These are phyloP conservation scores for Brachypalpus laphriformis DNA, from an alignment of 2,888 invertebrate genomes.

Conservation along the genomic window DNA sequence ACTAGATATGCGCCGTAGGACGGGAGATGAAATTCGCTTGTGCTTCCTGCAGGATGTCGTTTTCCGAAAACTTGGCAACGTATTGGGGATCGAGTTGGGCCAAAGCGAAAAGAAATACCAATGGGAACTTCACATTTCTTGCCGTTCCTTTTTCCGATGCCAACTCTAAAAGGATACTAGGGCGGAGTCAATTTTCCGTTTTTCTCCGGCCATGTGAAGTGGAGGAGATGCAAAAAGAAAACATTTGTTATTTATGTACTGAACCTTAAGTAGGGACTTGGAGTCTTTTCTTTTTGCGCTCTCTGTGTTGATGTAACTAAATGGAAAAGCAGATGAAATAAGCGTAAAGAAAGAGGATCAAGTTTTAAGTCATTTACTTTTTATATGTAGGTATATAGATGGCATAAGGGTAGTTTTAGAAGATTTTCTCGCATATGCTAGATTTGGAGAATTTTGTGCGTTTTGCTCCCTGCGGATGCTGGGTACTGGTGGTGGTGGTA, in stretches of 20 bases:
- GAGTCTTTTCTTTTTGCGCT: slow-evolving; percentile 47
- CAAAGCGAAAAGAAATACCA: slow-evolving; percentile 70
- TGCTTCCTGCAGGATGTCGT: slow-evolving; percentile 37
- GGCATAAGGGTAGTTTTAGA: slow-evolving; percentile 48
- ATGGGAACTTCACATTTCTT: slow-evolving; percentile 71
- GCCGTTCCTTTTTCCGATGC: slow-evolving; percentile 52
- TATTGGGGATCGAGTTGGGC: slow-evolving; percentile 67
- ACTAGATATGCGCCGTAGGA: slow-evolving; percentile 71
- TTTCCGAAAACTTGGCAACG: slow-evolving; percentile 60
- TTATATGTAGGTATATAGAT: slow-evolving; percentile 65
- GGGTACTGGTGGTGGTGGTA: neutral
- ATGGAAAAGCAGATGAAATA: slow-evolving; percentile 74
- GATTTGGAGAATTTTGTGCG: slow-evolving; percentile 37
- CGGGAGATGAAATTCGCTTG: slow-evolving; percentile 60
- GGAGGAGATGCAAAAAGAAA: slow-evolving; percentile 46
- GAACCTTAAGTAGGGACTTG: slow-evolving; percentile 55
- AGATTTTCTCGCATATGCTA: slow-evolving; percentile 43
- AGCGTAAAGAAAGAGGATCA: slow-evolving; percentile 73
- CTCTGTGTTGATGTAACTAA: slow-evolving; percentile 71
- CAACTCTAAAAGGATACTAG: slow-evolving; percentile 51
- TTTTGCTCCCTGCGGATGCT: neutral
- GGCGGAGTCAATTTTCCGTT: slow-evolving; percentile 69
- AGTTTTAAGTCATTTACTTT: slow-evolving; percentile 73
- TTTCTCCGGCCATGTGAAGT: slow-evolving; percentile 39
- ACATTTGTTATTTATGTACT: slow-evolving; percentile 70